phyloP scores from a whole-genome alignment of 1,140 invertebrate genomes.

The Trichoplusia ni region DNA sequence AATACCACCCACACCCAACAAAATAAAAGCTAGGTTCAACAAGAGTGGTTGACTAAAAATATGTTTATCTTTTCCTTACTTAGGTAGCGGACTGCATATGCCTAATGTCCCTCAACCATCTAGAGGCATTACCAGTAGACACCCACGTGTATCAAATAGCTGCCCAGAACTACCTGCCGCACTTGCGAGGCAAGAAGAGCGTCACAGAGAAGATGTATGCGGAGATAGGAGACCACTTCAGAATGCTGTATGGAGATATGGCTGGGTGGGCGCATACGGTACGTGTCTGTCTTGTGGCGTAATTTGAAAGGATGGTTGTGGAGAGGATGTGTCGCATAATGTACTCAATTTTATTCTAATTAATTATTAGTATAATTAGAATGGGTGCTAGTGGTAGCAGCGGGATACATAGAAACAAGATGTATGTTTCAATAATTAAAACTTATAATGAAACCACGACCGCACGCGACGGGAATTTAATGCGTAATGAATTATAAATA shows the following conservation, averaged over 20 bases:
- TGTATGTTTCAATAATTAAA: too few relatives aligned
- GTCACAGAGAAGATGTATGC: slow-evolving; percentile 92
- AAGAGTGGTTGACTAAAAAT: too few relatives aligned
- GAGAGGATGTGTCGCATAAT: too few relatives aligned
- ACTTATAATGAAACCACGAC: too few relatives aligned
- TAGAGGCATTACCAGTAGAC: slow-evolving; percentile 96
- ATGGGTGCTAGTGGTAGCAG: too few relatives aligned
- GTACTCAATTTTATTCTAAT: too few relatives aligned
- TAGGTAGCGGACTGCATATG: slow-evolving; percentile 99
- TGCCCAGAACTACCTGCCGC: slow-evolving; percentile 89
- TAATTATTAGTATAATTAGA: too few relatives aligned
- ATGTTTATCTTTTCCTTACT: slow-evolving; percentile 33
- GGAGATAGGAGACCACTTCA: slow-evolving; percentile 92
- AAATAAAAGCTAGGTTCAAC: too few relatives aligned
- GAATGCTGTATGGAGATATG: slow-evolving; percentile 90
- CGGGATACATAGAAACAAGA: too few relatives aligned
- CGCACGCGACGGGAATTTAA: too few relatives aligned
- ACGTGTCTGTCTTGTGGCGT: slow-evolving; percentile 44
- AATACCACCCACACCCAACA: too few relatives aligned
- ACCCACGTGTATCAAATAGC: slow-evolving; percentile 98
- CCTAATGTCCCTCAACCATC: slow-evolving; percentile 96
- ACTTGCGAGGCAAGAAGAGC: slow-evolving; percentile 89
- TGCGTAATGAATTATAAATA: too few relatives aligned
- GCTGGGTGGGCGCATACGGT: slow-evolving; percentile 98
- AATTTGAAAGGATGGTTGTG: background rate